Evolutionary conservation across 2,797 vertebrate genomes (phyloP).

Genomic region (Galagoides demidoff): DNA sequence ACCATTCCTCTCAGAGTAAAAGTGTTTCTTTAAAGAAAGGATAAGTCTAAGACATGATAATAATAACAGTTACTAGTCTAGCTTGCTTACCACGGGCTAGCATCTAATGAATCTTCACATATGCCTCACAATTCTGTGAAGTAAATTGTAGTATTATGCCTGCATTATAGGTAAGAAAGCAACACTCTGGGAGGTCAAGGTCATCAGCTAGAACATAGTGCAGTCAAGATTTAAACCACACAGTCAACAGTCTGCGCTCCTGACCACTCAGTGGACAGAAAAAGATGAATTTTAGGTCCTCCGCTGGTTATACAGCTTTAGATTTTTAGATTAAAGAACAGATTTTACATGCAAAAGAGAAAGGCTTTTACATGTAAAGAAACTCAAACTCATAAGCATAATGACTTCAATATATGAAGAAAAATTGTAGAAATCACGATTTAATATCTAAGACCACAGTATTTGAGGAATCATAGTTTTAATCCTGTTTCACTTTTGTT

Average conservation of each 20-base stretch:
- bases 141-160: background rate
- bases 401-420: slow-evolving; percentile 14
- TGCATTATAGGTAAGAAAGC: background rate
- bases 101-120: background rate
- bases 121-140: background rate
- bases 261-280: background rate
- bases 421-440: background rate
- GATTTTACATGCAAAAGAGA: background rate
- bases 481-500: slow-evolving; percentile 14
- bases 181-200: background rate
- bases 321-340: slow-evolving; percentile 1
- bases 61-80: background rate
- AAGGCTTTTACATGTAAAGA: background rate
- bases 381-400: background rate
- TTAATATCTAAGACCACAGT: background rate
- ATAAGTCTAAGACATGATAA: background rate
- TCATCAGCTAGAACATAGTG: background rate
- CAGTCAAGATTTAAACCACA: background rate
- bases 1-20: background rate
- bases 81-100: background rate
- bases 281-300: background rate
- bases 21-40: background rate
- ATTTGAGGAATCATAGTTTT: background rate
- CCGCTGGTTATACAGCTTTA: background rate
- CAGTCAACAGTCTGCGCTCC: background rate